Base-by-base conservation (phyloP, 2,113 vertebrate species). In the Corythaeola cristata region DNA sequence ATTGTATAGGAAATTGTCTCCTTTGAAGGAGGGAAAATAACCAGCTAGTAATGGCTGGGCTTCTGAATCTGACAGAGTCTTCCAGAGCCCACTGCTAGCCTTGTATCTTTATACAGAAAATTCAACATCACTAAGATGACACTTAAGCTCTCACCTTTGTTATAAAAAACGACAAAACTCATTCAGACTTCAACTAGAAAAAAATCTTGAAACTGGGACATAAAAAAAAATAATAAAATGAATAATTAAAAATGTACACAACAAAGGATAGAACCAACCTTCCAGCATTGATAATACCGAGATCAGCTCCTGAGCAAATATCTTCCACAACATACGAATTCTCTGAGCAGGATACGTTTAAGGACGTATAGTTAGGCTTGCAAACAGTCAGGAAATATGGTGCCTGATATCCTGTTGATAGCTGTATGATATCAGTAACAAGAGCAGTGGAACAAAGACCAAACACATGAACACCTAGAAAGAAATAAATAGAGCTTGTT, bases 381-480 rank as follows among this genome's bases (percentile, higher is more conserved):
- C 99, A 99, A 85, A 99, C 99, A 15, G 99, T 99, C 86, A 99
- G 98, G 96, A 99, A 99, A 97, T 99, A 99, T 0, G 99, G 99
- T 5, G 99, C 97, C 59, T 99, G 99, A 92, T 99, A 99, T 59
- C 99, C 99, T 28, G 99, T 99, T 95, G 99, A 99, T 85, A 99
- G 98, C 60, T 99, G 99, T 94, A 99, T 99, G 94, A 99, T 98
- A 96, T 99, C 99, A 15, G 99, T 99, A 96, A 99, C 98, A 39
- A 99, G 98, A 82, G 99, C 99, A 13, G 99, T 99, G 89, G 99
- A 99, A 96, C 99, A 99, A 45, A 99, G 98, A 52, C 99, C 99
- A 87, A 99, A 99, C 12, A 99, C 98, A 33, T 99, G 99, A 88
- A 99, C 99, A 18, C 99, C 99, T 99, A 22, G 39, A 96, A 71